phyloP scores from a whole-genome alignment of 64 coral and sea anemone species.

The Hydrozoanthus tunicans region DNA sequence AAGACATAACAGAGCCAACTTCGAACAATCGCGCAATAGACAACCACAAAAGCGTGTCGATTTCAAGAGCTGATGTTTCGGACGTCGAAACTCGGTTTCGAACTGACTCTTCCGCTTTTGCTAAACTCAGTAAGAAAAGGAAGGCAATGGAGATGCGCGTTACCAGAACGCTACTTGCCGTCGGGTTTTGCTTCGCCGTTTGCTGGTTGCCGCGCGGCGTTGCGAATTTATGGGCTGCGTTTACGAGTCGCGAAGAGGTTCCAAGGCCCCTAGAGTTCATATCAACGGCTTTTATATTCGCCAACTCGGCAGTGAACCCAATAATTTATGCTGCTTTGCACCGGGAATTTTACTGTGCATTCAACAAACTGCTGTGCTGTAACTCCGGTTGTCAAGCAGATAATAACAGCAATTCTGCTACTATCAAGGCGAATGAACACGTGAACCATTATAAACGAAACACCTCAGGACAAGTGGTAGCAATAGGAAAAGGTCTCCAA shows the following conservation, averaged over 20 bases:
- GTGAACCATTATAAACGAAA: neutral
- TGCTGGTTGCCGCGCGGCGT: constrained; percentile 94
- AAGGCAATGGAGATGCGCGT: constrained; percentile 82
- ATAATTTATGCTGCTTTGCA: constrained; percentile 86
- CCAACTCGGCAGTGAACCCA: constrained; percentile 84
- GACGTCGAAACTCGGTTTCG: neutral
- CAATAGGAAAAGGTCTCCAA: neutral
- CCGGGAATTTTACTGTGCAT: constrained; percentile 84
- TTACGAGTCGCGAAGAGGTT: constrained; percentile 66
- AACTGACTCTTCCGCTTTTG: neutral
- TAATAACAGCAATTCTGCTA: neutral
- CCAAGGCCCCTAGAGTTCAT: constrained; percentile 76
- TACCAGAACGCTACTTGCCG: constrained; percentile 78
- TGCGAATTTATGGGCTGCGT: constrained; percentile 90
- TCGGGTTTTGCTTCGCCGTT: constrained; percentile 81
- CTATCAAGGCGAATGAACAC: neutral
- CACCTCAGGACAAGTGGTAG: constrained; percentile 6
- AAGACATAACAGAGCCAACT: neutral
- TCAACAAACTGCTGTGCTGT: constrained; percentile 71
- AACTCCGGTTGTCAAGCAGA: neutral
- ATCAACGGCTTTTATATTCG: constrained; percentile 88
- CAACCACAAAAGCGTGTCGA: neutral
- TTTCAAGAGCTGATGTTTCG: constrained; percentile 28
- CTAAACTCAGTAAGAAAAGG: constrained; percentile 48
- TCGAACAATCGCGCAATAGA: neutral